Percentiles rank a stretch among this genome's conserved stretches.
phyloP scores from a whole-genome alignment of 2,888 invertebrate genomes.

The Melolontha melolontha region DNA sequence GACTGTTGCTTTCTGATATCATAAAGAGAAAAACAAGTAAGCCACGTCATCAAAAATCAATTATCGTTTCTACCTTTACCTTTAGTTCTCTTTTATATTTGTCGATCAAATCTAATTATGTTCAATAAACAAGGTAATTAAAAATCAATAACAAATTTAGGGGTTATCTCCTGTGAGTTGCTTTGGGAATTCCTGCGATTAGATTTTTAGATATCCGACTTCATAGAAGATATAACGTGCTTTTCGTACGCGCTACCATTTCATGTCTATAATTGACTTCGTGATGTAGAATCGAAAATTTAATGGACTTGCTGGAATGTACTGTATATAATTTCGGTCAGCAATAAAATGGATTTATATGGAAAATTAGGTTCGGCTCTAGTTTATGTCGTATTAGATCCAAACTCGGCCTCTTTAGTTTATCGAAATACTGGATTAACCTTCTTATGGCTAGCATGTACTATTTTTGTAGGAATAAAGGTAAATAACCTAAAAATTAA shows the following conservation, averaged over 20 bases:
- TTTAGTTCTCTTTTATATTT: slow-evolving; percentile 11
- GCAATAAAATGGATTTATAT: slow-evolving; percentile 39
- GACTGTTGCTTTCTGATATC: not conserved
- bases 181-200: not conserved
- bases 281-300: slow-evolving; percentile 40
- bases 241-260: slow-evolving; percentile 9
- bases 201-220: not conserved
- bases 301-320: slow-evolving; percentile 36
- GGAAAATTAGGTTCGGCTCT: slow-evolving; percentile 35
- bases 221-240: slow-evolving; percentile 1
- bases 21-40: not conserved
- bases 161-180: not conserved
- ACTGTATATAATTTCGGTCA: slow-evolving; percentile 34
- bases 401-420: slow-evolving; percentile 20
- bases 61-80: slow-evolving; percentile 3
- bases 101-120: slow-evolving; percentile 10
- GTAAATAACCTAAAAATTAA: too few relatives aligned
- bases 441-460: too few relatives aligned
- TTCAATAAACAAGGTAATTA: slow-evolving; percentile 17
- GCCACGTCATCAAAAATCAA: slow-evolving; percentile 4
- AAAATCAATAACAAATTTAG: not conserved
- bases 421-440: slow-evolving; percentile 17
- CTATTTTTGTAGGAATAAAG: too few relatives aligned
- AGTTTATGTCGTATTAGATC: slow-evolving; percentile 21
- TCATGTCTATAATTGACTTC: slow-evolving; percentile 39